Evolutionary conservation across 2,113 vertebrate genomes (phyloP), one percentile per base, ranked within the genome.

Genomic region (Puffinus mauretanicus): DNA sequence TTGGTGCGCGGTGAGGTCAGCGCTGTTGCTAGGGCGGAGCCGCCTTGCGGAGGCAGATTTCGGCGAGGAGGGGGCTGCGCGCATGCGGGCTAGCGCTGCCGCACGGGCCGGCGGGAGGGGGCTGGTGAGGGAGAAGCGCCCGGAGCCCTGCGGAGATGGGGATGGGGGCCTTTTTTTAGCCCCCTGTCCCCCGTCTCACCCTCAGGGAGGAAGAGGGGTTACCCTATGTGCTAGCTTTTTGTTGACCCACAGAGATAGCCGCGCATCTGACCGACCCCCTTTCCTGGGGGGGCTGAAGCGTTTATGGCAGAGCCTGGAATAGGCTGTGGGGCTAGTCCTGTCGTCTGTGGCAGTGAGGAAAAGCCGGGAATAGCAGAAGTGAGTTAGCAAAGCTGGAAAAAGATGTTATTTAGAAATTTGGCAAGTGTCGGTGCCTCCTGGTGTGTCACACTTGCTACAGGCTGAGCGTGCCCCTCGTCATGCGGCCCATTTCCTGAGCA

Each of bases 11-110:
- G 60, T 91, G 82, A 98, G 65, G 94, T 97, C 93, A 97, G 82
- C 49, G 80, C 84, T 98, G 98, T 98, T 98, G 98, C 98, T 97
- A 90, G 13, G 98, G 97, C 24, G 85, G 52, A 20, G 5, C 15
- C 8, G 44, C 58, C 26, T 5, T 3, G 44, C 30, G 13, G 65
- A 24, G 73, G 96, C 80, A 91, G 96, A 60, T n/a, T 94, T 25
- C 10, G 25, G 14, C 4, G 62, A 3, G 24, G 80, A 10, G 2
- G 51, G 34, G 7, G 62, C 4, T 6, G 21, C 4, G 21, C 55
- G 95, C 96, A 87, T 79, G 25, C 78, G 94, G 13, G 9, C 1
- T 57, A 6, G 18, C 7, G 4, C 11, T 1, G 21, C 11, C 1
- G 38, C 7, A 13, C 5, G 1, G 44, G 9, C 5, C 1, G 27